Conservation (phyloP, 2,113 vertebrate genomes). For the Leptobrachium leishanense region DNA sequence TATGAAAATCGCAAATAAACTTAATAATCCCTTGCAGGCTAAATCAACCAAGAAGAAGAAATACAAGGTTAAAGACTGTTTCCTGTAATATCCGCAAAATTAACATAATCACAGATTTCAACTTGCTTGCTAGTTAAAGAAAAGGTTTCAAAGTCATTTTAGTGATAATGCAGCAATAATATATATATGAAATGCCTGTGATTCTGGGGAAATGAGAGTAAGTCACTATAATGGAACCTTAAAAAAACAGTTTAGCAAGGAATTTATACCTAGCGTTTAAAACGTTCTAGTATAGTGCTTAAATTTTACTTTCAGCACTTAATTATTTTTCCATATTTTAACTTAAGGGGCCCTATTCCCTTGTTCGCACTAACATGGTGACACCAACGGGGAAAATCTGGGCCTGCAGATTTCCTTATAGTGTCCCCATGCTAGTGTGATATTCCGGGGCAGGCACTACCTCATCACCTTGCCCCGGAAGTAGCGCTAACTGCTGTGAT, state of each 20-base stretch:
- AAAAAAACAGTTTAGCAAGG: not conserved
- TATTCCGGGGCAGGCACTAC: too few species aligned
- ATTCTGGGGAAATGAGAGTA: not conserved
- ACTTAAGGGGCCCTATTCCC: too few species aligned
- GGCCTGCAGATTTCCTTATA: too few species aligned
- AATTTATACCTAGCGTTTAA: not conserved
- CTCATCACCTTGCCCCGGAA: too few species aligned
- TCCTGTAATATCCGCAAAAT: constrained; percentile 9
- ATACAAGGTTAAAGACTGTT: constrained; percentile 40
- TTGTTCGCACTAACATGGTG: too few species aligned
- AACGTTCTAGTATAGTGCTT: too few species aligned
- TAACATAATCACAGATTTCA: constrained; percentile 23
- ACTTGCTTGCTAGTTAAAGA: not conserved
- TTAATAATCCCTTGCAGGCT: constrained; percentile 26
- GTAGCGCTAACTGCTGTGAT: too few species aligned
- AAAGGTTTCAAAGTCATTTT: not conserved
- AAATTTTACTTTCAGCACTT: too few species aligned
- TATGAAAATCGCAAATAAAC: constrained; percentile 20
- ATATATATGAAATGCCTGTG: not conserved
- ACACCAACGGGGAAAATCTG: too few species aligned
- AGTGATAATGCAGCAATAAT: not conserved
- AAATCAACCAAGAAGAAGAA: constrained; percentile 34
- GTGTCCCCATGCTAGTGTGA: too few species aligned
- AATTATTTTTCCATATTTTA: too few species aligned
- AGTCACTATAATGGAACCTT: not conserved